These are phyloP conservation scores for Baronia brevicornis DNA, from an alignment of 2,888 invertebrate species.

Conservation along the genomic window DNA sequence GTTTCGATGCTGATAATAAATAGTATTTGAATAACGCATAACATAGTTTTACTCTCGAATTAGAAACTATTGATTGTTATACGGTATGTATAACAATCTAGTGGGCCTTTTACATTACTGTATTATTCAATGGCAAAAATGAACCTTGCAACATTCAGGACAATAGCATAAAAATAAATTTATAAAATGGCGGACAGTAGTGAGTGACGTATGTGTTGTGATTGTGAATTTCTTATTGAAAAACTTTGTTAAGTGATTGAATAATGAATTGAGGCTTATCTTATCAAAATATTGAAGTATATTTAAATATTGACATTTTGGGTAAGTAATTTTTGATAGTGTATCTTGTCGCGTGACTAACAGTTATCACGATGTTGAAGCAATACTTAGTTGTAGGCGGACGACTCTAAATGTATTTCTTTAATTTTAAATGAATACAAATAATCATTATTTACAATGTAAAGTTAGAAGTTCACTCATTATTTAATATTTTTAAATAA, in stretches of 20 bases:
- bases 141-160: too few species aligned
- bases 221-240: conserved; percentile 49
- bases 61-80: too few species aligned
- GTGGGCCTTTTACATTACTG: too few species aligned
- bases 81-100: too few species aligned
- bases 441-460: too few species aligned
- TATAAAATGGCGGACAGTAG: conserved; percentile 65
- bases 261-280: conserved; percentile 50
- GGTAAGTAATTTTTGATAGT: conserved; percentile 38
- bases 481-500: too few species aligned
- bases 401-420: conserved; percentile 19
- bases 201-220: conserved; percentile 71
- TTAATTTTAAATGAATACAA: too few species aligned
- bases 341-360: conserved; percentile 19
- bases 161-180: conserved; percentile 29
- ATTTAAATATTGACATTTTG: conserved; percentile 32
- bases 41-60: too few species aligned
- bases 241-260: conserved; percentile 37
- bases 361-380: conserved; percentile 38
- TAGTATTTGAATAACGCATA: too few species aligned
- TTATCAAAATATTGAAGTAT: conserved; percentile 24
- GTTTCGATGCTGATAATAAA: too few species aligned
- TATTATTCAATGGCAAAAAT: conserved; percentile 10
- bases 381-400: conserved; percentile 49
- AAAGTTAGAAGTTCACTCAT: too few species aligned